Evolutionary conservation across 2,888 invertebrate species (phyloP).

Genomic region (Megamerina dolium): DNA sequence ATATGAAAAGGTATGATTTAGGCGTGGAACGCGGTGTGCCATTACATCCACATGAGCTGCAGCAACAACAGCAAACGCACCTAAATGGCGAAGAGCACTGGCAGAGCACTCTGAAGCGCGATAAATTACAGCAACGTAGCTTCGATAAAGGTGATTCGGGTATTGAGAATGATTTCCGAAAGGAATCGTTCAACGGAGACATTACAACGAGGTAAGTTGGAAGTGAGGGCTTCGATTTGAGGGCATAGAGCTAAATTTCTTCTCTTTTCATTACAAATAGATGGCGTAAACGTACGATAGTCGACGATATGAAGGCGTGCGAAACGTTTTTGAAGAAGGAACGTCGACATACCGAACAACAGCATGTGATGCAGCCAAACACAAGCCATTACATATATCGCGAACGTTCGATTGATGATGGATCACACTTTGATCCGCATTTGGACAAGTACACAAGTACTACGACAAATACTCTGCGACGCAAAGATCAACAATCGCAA

Average conservation of each 20-base stretch:
- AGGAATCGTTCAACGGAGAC: slow-evolving; percentile 59
- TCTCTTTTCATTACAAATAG: too few relatives aligned
- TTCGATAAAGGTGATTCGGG: slow-evolving; percentile 65
- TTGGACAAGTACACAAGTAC: slow-evolving; percentile 55
- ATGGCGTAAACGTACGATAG: slow-evolving; percentile 50
- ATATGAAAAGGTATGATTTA: slow-evolving; percentile 48
- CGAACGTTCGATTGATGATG: slow-evolving; percentile 61
- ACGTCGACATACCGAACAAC: slow-evolving; percentile 64
- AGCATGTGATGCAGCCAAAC: slow-evolving; percentile 42
- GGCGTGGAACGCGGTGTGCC: slow-evolving; percentile 11
- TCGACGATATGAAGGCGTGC: slow-evolving; percentile 65
- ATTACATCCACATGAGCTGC: slow-evolving; percentile 30
- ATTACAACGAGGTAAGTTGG: slow-evolving; percentile 45
- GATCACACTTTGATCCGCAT: slow-evolving; percentile 61
- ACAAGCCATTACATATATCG: slow-evolving; percentile 54
- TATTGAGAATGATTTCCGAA: slow-evolving; percentile 72
- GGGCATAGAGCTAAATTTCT: too few relatives aligned
- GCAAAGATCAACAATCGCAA: slow-evolving; percentile 30
- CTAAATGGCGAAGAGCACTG: slow-evolving; percentile 55
- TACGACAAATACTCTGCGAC: slow-evolving; percentile 45
- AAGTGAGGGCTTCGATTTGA: too few relatives aligned
- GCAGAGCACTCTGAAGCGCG: slow-evolving; percentile 55
- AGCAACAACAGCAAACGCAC: too few relatives aligned
- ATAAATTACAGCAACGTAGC: slow-evolving; percentile 48
- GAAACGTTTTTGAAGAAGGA: slow-evolving; percentile 68